These are phyloP conservation scores for Drosophila limbata DNA, from an alignment of 2,888 invertebrate genomes.

Conservation along the genomic window DNA sequence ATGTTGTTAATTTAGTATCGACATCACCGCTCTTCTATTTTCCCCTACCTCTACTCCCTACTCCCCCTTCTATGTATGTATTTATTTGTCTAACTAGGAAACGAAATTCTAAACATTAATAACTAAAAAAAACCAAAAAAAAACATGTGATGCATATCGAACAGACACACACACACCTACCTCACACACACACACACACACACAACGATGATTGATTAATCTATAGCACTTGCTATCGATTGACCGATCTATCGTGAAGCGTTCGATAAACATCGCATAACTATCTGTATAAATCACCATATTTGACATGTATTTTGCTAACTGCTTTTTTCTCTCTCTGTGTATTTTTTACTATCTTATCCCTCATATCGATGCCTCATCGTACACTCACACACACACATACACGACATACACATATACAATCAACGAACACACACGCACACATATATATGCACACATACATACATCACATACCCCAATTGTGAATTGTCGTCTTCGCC, in stretches of 20 bases:
- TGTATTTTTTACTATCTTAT: conserved; percentile 74
- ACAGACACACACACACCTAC: conserved; percentile 13
- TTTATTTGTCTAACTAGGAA: conserved; percentile 72
- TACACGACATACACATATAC: conserved; percentile 29
- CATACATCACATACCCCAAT: conserved; percentile 46
- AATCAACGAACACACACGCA: conserved; percentile 32
- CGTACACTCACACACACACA: conserved; percentile 32
- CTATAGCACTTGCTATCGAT: conserved; percentile 1
- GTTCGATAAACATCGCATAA: conserved; percentile 57
- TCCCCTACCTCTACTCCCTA: conserved; percentile 5
- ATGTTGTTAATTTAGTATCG: conserved; percentile 31
- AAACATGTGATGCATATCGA: conserved; percentile 54
- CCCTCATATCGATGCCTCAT: conserved; percentile 48
- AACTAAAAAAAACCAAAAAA: conserved; percentile 36
- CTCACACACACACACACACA: conserved; percentile 8
- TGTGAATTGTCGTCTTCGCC: conserved; percentile 65
- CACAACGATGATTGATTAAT: conserved; percentile 7
- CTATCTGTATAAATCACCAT: conserved; percentile 57
- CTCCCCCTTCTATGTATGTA: conserved; percentile 43
- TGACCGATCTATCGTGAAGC: conserved; percentile 24
- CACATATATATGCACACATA: conserved; percentile 9
- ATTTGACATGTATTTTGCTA: conserved; percentile 71
- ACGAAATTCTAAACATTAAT: conserved; percentile 44
- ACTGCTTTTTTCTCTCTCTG: conserved; percentile 73
- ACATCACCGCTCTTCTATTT: conserved; percentile 35